Evolutionary conservation across 2,797 vertebrate species (phyloP).

Genomic region (Erpetoichthys calabaricus): DNA sequence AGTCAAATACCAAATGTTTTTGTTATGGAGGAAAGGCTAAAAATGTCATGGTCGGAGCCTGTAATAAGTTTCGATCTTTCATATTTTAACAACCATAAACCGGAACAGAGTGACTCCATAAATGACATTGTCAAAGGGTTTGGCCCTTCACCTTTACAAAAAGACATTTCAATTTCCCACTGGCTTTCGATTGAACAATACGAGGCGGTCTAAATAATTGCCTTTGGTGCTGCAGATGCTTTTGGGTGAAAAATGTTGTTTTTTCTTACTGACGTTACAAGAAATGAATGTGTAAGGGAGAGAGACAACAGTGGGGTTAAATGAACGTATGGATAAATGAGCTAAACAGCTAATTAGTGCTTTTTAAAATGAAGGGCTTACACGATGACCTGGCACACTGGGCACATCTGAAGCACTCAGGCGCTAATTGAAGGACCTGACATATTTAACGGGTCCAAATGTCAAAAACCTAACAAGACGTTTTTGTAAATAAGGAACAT

Average conservation of each 20-base stretch:
- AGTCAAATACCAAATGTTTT: slow-evolving; percentile 17
- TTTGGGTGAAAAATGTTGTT: slow-evolving; percentile 11
- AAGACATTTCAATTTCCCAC: slow-evolving; percentile 6
- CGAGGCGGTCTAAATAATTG: slow-evolving; percentile 14
- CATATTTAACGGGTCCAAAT: slow-evolving; percentile 16
- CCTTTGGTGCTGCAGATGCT: slow-evolving; percentile 13
- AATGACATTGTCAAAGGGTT: slow-evolving; percentile 13
- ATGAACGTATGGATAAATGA: slow-evolving; percentile 14
- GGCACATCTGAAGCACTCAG: slow-evolving; percentile 13
- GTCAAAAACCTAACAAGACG: slow-evolving; percentile 16
- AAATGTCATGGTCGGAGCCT: slow-evolving; percentile 12
- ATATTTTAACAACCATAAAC: slow-evolving; percentile 7
- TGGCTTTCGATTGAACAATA: slow-evolving; percentile 11
- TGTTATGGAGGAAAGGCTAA: slow-evolving; percentile 16
- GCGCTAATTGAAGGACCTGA: slow-evolving; percentile 16
- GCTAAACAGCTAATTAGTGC: slow-evolving; percentile 12
- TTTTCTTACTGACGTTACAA: slow-evolving; percentile 15
- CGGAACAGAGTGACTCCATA: slow-evolving; percentile 11
- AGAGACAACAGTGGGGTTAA: slow-evolving; percentile 15
- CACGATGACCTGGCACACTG: slow-evolving; percentile 12
- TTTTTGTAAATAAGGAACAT: slow-evolving; percentile 11
- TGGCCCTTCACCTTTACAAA: slow-evolving; percentile 11
- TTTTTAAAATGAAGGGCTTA: slow-evolving; percentile 11
- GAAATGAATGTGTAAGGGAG: slow-evolving; percentile 13
- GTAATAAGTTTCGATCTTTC: slow-evolving; percentile 11